Percentiles rank a stretch among this genome's conserved stretches.
Conservation (phyloP, 2,888 invertebrate genomes). For the Orthosia gothica region DNA sequence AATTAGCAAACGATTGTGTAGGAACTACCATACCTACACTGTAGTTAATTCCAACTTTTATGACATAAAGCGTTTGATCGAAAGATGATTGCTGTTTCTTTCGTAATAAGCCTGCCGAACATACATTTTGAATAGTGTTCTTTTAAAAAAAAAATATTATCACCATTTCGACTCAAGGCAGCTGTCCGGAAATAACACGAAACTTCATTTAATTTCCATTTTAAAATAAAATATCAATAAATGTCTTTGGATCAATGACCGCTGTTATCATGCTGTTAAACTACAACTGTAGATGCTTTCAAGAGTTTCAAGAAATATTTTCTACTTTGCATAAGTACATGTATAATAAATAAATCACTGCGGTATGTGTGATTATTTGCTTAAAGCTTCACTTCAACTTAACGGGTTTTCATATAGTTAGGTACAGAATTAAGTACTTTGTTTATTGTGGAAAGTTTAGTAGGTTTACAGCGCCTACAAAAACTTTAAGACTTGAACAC, state of each 20-base stretch:
- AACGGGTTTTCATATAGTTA: constrained; percentile 50
- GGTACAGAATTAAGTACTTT: constrained; percentile 27
- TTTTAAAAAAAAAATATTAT: too few species aligned
- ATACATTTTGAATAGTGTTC: too few species aligned
- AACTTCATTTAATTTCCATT: background rate
- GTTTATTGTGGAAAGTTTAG: constrained; percentile 50
- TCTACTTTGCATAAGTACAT: constrained; percentile 17
- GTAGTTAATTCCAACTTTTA: too few species aligned
- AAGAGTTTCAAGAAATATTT: constrained; percentile 31
- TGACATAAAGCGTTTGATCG: too few species aligned
- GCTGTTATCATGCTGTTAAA: background rate
- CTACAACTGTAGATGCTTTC: constrained; percentile 8
- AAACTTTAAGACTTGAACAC: constrained; percentile 25
- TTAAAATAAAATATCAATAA: background rate
- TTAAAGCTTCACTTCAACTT: constrained; percentile 32
- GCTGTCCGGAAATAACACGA: too few species aligned
- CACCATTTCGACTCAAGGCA: background rate
- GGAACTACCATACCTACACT: too few species aligned
- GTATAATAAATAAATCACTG: constrained; percentile 43
- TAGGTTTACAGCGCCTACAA: constrained; percentile 38
- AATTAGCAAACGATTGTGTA: too few species aligned
- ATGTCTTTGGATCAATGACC: too few species aligned
- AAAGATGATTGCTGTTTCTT: too few species aligned
- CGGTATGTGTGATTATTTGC: constrained; percentile 25
- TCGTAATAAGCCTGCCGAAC: too few species aligned